Conservation (phyloP, 1,140 invertebrate species). For the Berghia stephanieae region DNA sequence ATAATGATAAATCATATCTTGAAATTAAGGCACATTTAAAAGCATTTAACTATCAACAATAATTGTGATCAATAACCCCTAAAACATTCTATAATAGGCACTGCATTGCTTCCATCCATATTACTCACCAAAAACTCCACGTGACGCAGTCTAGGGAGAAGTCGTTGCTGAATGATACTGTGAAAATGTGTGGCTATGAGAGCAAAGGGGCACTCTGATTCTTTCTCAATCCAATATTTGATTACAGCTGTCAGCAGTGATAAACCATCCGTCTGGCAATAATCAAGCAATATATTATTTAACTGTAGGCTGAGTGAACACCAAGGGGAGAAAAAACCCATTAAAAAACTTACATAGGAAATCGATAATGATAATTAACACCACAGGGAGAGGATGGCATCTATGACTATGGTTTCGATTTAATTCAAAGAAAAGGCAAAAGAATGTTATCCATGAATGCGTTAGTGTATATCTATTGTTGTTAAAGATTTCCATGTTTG, state of each 20-base stretch:
- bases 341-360: no score
- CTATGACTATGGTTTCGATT: no score
- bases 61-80: no score
- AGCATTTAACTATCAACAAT: no score
- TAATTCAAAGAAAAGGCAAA: no score
- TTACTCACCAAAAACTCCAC: constrained; percentile 54
- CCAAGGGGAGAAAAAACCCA: no score
- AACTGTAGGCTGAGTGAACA: no score
- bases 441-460: neutral
- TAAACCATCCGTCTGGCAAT: constrained; percentile 74
- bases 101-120: neutral
- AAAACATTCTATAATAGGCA: neutral
- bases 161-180: constrained; percentile 70
- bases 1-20: neutral
- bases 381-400: no score
- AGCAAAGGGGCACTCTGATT: constrained; percentile 75
- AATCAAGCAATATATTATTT: neutral
- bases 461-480: neutral
- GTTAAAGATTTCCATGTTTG: no score
- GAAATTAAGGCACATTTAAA: neutral
- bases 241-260: constrained; percentile 76
- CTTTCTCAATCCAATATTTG: constrained; percentile 72
- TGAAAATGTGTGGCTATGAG: constrained; percentile 83
- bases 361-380: no score
- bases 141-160: constrained; percentile 52